These are phyloP conservation scores for Sylvietta virens DNA, from an alignment of 2,113 vertebrate genomes.

Conservation along the genomic window DNA sequence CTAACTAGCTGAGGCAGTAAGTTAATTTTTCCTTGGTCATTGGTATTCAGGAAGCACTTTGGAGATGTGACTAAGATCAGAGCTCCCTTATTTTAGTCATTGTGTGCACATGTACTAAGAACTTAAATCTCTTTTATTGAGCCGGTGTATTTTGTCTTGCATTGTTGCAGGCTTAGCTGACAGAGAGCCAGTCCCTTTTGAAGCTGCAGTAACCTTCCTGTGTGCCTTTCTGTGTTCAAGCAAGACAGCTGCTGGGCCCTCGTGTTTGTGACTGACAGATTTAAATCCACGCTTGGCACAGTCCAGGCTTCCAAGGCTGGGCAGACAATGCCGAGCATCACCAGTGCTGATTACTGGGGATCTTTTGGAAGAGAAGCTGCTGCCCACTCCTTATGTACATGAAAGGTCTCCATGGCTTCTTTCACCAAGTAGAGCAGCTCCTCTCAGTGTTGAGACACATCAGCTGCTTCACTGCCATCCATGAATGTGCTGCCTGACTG, in stretches of 20 bases:
- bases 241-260: background rate
- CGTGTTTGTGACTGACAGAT: background rate
- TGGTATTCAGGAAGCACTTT: conserved; percentile 11
- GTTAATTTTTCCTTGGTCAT: background rate
- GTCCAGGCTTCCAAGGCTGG: background rate
- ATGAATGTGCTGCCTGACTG: background rate
- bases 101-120: background rate
- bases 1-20: background rate
- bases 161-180: conserved; percentile 16
- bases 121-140: conserved; percentile 17
- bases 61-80: background rate
- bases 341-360: background rate
- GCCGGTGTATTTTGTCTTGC: background rate
- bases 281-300: background rate
- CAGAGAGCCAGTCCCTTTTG: background rate
- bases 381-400: background rate
- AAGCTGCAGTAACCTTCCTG: background rate
- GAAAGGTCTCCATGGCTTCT: background rate
- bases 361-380: background rate
- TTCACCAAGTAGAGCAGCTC: background rate
- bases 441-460: background rate
- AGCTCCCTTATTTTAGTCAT: background rate
- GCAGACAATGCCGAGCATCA: background rate
- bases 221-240: background rate
- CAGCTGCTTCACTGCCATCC: background rate